These are phyloP conservation scores for Elaphurus davidianus DNA, from an alignment of 2,113 vertebrate species.

Conservation along the genomic window DNA sequence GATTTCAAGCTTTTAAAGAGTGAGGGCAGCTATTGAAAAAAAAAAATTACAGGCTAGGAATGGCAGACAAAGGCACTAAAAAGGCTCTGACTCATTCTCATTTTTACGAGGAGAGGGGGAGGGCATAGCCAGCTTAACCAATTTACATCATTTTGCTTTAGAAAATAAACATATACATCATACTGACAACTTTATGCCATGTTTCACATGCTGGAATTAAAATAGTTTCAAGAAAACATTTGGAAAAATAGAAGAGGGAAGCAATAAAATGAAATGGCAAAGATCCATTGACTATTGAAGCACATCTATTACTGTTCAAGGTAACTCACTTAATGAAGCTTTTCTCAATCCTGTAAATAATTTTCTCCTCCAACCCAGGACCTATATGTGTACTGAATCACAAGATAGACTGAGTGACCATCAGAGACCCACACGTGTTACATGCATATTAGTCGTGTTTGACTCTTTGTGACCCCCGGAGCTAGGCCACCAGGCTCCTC, in stretches of 20 bases:
- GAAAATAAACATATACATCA: conserved; percentile 69
- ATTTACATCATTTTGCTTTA: conserved; percentile 61
- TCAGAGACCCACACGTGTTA: not conserved
- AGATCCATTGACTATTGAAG: not conserved
- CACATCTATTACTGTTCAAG: not conserved
- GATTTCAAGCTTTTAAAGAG: conserved; percentile 68
- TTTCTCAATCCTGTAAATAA: not conserved
- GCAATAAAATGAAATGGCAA: conserved; percentile 8
- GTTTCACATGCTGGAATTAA: conserved; percentile 32
- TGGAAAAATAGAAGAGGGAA: not conserved
- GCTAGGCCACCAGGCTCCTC: not conserved
- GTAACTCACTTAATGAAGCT: not conserved
- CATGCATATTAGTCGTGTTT: fast-evolving
- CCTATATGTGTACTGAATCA: not conserved
- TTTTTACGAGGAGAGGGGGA: conserved; percentile 27
- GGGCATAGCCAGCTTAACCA: conserved; percentile 34
- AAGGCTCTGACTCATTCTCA: conserved; percentile 60
- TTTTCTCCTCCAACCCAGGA: too few relatives aligned
- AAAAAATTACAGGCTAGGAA: conserved; percentile 66
- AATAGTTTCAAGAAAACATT: not conserved
- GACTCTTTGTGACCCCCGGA: not conserved
- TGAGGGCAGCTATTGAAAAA: conserved; percentile 49
- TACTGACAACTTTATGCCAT: conserved; percentile 18
- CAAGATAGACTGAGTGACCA: not conserved
- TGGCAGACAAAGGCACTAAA: conserved; percentile 60